Evolutionary conservation across 2,113 vertebrate genomes (phyloP).

Genomic region (Rhagologus leucostigma): DNA sequence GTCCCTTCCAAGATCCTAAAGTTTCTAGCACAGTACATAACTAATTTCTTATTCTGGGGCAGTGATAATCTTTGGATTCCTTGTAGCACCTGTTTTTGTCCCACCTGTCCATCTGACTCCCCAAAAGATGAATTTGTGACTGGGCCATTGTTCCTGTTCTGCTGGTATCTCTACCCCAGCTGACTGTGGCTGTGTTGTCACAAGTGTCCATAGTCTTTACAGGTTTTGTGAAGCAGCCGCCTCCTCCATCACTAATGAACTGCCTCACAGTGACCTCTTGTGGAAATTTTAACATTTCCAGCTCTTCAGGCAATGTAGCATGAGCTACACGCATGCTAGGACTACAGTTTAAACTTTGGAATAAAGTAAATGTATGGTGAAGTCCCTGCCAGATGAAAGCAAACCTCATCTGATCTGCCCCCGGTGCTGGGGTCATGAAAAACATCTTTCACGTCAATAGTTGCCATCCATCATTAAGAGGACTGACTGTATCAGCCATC

Average conservation of each 20-base stretch:
- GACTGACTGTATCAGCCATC: neutral
- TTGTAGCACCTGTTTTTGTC: neutral
- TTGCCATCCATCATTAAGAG: neutral
- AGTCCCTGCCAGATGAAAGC: neutral
- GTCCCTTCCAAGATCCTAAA: neutral
- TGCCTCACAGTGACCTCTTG: constrained; percentile 40
- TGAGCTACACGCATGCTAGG: accelerated
- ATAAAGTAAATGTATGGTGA: neutral
- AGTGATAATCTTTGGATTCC: neutral
- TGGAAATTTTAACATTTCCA: neutral
- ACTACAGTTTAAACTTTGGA: neutral
- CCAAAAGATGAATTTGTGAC: neutral
- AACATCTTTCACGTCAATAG: neutral
- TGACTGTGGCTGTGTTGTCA: neutral
- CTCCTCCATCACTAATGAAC: neutral
- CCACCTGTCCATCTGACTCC: neutral
- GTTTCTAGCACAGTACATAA: neutral
- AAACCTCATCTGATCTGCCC: neutral
- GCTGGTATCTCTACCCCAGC: neutral
- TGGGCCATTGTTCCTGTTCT: neutral
- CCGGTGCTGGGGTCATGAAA: neutral
- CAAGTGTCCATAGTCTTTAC: accelerated
- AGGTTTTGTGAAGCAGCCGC: neutral
- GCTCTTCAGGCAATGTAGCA: neutral
- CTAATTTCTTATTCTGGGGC: neutral